Evolutionary conservation across 2,797 vertebrate genomes (phyloP).

Genomic region (Lepilemur septentrionalis): DNA sequence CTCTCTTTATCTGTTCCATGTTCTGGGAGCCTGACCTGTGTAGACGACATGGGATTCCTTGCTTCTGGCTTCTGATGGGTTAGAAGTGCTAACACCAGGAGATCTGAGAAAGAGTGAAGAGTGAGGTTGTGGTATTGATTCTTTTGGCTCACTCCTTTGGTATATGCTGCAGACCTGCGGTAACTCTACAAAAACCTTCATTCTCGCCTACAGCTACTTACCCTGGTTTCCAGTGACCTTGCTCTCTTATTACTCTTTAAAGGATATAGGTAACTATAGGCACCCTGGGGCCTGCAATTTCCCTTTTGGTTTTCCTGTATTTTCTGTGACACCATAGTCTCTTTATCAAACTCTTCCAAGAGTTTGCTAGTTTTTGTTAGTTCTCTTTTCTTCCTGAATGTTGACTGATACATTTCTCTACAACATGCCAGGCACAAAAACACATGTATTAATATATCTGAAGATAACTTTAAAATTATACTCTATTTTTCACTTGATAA

Average conservation of each 20-base stretch:
- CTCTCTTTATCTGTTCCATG: not conserved
- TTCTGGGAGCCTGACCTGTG: not conserved
- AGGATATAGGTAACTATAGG: not conserved
- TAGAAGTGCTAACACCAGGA: not conserved
- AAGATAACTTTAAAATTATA: not conserved
- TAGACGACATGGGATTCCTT: not conserved
- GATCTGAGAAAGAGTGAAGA: not conserved
- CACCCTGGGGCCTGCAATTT: not conserved
- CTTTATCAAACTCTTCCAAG: not conserved
- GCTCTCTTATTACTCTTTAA: not conserved
- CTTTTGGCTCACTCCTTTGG: not conserved
- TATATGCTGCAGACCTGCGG: too few relatives aligned
- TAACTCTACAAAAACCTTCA: not conserved
- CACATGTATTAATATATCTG: not conserved
- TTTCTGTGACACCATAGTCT: not conserved
- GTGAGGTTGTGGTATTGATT: fast-evolving
- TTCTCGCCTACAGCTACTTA: not conserved
- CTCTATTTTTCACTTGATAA: not conserved
- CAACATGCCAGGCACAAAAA: not conserved
- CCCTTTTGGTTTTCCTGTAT: not conserved
- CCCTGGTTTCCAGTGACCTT: not conserved
- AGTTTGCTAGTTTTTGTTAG: not conserved
- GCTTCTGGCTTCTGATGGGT: not conserved
- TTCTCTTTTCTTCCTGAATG: not conserved
- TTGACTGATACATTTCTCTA: not conserved